phyloP scores from a whole-genome alignment of 2,888 invertebrate genomes.

The Eilema caniola region DNA sequence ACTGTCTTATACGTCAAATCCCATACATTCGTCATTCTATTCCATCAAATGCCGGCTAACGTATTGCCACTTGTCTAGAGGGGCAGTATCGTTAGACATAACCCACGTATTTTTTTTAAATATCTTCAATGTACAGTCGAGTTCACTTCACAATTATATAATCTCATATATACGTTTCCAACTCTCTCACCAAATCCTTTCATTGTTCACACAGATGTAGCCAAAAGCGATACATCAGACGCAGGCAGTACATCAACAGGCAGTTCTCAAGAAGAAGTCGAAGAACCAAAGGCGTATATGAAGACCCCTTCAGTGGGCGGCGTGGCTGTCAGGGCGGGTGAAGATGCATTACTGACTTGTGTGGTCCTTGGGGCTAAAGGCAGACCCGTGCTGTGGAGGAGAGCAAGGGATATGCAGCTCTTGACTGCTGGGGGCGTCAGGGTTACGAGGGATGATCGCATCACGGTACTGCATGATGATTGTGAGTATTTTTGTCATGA shows the following conservation, averaged over 20 bases:
- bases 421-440: conserved; percentile 92
- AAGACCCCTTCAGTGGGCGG: conserved; percentile 70
- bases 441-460: conserved; percentile 91
- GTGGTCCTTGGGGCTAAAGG: conserved; percentile 91
- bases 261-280: conserved; percentile 69
- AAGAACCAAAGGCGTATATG: conserved; percentile 77
- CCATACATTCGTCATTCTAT: no score
- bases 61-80: no score
- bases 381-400: conserved; percentile 92
- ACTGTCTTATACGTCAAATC: no score
- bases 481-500: conserved; percentile 84
- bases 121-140: no score
- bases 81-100: no score
- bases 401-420: conserved; percentile 89
- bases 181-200: background rate
- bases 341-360: conserved; percentile 93
- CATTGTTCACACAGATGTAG: conserved; percentile 58
- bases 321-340: conserved; percentile 85
- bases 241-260: conserved; percentile 67
- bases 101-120: no score
- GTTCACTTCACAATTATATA: no score
- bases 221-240: conserved; percentile 65
- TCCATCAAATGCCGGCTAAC: no score
- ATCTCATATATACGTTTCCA: background rate
- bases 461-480: conserved; percentile 92